phyloP scores from a whole-genome alignment of 2,888 invertebrate genomes.

The Hymenopus coronatus region DNA sequence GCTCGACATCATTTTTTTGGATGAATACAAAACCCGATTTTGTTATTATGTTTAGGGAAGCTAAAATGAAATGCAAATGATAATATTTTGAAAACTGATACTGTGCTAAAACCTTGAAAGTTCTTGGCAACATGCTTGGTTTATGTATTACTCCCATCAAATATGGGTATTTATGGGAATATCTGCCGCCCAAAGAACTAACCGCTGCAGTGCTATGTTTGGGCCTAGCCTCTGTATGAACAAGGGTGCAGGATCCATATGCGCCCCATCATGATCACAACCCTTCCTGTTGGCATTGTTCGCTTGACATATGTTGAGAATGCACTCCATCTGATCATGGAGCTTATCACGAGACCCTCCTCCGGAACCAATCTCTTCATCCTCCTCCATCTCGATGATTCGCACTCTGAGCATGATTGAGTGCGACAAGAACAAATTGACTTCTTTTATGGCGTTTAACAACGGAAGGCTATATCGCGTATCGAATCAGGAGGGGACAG shows the following conservation, averaged over 20 bases:
- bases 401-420: constrained; percentile 1
- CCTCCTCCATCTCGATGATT: not conserved
- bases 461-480: not conserved
- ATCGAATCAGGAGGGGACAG: not conserved
- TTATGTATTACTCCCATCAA: too few relatives aligned
- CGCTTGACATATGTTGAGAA: not conserved
- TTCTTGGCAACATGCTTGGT: too few relatives aligned
- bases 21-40: too few relatives aligned
- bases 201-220: too few relatives aligned
- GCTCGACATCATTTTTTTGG: too few relatives aligned
- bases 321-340: not conserved
- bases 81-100: too few relatives aligned
- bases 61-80: too few relatives aligned
- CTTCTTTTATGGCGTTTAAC: constrained; percentile 20
- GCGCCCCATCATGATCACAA: not conserved
- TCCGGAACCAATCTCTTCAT: not conserved
- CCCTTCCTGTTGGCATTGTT: not conserved
- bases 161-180: too few relatives aligned
- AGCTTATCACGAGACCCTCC: not conserved
- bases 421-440: constrained; percentile 29
- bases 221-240: too few relatives aligned
- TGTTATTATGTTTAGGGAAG: too few relatives aligned
- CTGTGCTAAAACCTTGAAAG: too few relatives aligned
- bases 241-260: not conserved
- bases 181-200: too few relatives aligned